Base-by-base conservation (phyloP, 2,888 invertebrate species). In the Athalia circularis region DNA sequence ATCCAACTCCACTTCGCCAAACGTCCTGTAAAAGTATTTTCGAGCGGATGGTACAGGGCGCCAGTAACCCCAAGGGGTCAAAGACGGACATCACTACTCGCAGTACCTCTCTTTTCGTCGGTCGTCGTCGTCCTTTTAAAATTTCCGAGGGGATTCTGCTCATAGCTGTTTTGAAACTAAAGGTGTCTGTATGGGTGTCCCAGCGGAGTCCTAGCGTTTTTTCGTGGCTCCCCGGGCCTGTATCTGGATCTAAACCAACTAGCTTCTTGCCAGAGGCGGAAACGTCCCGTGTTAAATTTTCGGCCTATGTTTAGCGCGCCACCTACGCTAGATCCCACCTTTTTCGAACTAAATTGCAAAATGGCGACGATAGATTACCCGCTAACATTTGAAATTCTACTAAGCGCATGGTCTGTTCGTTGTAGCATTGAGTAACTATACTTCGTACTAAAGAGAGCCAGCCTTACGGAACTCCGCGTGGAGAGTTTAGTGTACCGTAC, bases 1-100 rank as follows among this genome's bases (percentile, higher is more conserved):
- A 85, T 1, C 29, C 78, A 6, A 83, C 81, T 0, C 79, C 80
- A 62, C 80, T 80, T 13, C 78, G 78, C 84, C 84, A 86, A n/a
- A 86, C 82, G 5, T 85, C 79, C 65, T 86, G 85, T 13, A 87
- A 79, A 3, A 87, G n/a, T 1, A 85, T 81, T 80, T 83, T 82
- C 4, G 81, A 77, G 11, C 80, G 64, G 0, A 86, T 76, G 0
- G 82, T 78, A 4, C 84, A 82, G 1, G 85, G 83, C 0, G 79
- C 77, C 0, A 87, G 77, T 0, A 86, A 76, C 4, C 86, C 87
- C 0, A 86, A 62, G 0, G 87, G 87, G 62, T 89, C 87, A 72
- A 84, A 88, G 0, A 87, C 65, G 0, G 84, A 86, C 87, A 84
- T 86, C 4, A 84, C 80, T 0, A 81, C 72, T 3, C 82, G 77